Conservation (phyloP, 2,113 vertebrate genomes). For the Gymnarchus niloticus region DNA sequence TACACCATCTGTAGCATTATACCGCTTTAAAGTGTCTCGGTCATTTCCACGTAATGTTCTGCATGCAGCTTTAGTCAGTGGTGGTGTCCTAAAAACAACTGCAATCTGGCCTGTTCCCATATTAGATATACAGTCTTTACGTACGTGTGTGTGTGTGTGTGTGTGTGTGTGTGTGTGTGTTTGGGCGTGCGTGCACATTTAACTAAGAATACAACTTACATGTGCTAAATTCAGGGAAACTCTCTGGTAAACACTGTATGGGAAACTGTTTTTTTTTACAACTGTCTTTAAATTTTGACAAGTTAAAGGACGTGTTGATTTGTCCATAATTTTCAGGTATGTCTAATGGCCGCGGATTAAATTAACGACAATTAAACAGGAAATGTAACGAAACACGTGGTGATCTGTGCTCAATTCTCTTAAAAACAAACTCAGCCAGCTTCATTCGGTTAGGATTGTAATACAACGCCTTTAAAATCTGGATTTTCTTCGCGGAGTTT, state of each 20-base stretch:
- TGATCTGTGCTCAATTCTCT: no score
- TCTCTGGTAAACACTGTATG: background rate
- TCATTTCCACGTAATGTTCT: background rate
- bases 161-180: background rate
- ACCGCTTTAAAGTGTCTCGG: background rate
- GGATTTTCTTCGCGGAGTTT: background rate
- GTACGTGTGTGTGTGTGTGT: background rate
- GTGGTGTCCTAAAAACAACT: background rate
- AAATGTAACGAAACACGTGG: background rate
- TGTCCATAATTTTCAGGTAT: background rate
- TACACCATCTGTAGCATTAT: constrained; percentile 2
- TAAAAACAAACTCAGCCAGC: no score
- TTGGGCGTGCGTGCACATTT: background rate
- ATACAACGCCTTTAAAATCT: background rate
- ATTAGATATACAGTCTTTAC: background rate
- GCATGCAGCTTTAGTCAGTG: background rate
- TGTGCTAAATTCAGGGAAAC: no score
- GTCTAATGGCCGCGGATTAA: background rate
- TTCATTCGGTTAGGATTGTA: background rate
- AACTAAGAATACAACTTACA: background rate
- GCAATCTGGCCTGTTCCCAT: background rate
- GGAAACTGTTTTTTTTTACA: background rate
- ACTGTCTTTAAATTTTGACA: background rate
- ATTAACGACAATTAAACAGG: background rate
- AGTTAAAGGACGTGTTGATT: background rate